Percentiles rank a stretch among this genome's conserved stretches.
These are phyloP conservation scores for Chelon auratus DNA, from an alignment of 2,797 vertebrate genomes.

Conservation along the genomic window DNA sequence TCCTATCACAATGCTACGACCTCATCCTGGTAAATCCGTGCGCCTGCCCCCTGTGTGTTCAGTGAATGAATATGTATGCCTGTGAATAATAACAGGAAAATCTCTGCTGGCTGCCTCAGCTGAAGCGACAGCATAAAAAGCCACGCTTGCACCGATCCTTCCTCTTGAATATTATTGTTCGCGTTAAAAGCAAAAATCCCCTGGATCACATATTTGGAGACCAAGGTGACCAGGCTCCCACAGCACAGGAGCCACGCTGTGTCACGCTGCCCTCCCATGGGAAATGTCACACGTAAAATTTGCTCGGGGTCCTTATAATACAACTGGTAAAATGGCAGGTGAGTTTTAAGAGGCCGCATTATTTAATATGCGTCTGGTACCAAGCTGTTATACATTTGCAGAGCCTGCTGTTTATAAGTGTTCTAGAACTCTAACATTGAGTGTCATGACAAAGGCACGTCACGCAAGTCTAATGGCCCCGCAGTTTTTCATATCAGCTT, in stretches of 20 bases:
- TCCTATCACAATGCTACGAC: constrained; percentile 59
- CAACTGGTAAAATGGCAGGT: constrained; percentile 28
- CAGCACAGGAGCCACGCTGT: background rate
- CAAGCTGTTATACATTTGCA: constrained; percentile 12
- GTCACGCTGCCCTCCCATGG: background rate
- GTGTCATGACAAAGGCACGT: constrained; percentile 66
- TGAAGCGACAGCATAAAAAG: constrained; percentile 26
- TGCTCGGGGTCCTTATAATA: constrained; percentile 32
- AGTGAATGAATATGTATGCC: constrained; percentile 78
- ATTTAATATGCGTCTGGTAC: background rate
- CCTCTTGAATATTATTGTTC: constrained; percentile 48
- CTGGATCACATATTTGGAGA: constrained; percentile 37
- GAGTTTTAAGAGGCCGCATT: constrained; percentile 18
- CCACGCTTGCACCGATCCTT: constrained; percentile 17
- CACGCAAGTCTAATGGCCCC: constrained; percentile 42
- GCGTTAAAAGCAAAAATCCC: constrained; percentile 44
- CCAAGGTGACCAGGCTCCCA: constrained; percentile 46
- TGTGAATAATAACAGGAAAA: constrained; percentile 67
- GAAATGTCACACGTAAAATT: constrained; percentile 32
- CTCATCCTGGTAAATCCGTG: constrained; percentile 63
- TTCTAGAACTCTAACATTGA: constrained; percentile 28
- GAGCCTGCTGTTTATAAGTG: constrained; percentile 23
- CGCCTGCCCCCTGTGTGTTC: constrained; percentile 50
- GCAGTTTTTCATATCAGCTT: constrained; percentile 31
- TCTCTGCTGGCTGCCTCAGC: constrained; percentile 50